These are phyloP conservation scores for Rutpela maculata DNA, from an alignment of 2,888 invertebrate genomes.

Conservation along the genomic window DNA sequence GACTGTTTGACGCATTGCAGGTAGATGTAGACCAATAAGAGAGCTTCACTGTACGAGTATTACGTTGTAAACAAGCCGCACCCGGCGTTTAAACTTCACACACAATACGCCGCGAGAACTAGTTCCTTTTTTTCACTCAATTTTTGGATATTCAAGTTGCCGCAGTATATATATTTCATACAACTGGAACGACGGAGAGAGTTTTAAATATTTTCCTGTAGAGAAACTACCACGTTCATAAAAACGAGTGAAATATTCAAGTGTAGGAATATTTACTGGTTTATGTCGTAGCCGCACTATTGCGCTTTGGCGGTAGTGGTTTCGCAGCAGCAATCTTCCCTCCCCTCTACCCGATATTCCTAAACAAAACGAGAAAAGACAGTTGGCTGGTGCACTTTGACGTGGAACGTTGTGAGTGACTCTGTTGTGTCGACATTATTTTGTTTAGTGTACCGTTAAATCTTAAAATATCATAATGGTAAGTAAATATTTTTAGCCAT, in stretches of 20 bases:
- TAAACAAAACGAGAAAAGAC: conserved; percentile 72
- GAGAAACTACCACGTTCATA: neutral
- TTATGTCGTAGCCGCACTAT: conserved; percentile 74
- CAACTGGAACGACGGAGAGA: neutral
- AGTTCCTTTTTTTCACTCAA: conserved; percentile 64
- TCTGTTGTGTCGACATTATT: conserved; percentile 65
- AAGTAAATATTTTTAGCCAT: conserved; percentile 67
- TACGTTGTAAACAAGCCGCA: conserved; percentile 85
- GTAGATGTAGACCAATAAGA: conserved; percentile 88
- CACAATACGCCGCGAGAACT: conserved; percentile 79
- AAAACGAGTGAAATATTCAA: conserved; percentile 33
- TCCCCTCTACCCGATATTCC: conserved; percentile 63
- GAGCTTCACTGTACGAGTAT: conserved; percentile 76
- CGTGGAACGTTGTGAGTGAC: conserved; percentile 64
- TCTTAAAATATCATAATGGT: conserved; percentile 73
- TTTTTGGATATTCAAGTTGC: neutral
- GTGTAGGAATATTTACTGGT: conserved; percentile 74
- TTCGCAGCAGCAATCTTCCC: conserved; percentile 67
- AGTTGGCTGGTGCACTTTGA: conserved; percentile 72
- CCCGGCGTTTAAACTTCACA: conserved; percentile 80
- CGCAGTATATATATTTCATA: neutral
- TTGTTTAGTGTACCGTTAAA: conserved; percentile 67
- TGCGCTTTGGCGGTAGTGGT: conserved; percentile 72
- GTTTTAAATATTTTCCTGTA: neutral
- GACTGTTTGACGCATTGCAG: conserved; percentile 88